Evolutionary conservation across 1,140 invertebrate species (phyloP).

Genomic region (Bicyclus anynana): DNA sequence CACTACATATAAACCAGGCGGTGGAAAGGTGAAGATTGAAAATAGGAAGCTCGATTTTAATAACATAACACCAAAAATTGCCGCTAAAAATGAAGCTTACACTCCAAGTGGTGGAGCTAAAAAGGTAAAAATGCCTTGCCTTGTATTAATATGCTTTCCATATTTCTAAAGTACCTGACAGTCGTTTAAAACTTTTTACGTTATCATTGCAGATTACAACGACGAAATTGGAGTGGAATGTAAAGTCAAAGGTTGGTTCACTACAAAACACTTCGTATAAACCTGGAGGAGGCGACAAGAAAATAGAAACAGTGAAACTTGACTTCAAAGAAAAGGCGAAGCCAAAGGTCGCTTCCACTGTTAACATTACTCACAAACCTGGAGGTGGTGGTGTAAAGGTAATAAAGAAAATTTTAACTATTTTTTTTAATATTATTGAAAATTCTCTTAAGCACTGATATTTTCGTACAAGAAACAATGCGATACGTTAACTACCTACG

Average conservation of each 20-base stretch:
- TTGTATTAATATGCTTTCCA: not conserved
- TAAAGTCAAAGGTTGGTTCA: slow-evolving; percentile 95
- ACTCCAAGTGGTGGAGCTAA: slow-evolving; percentile 92
- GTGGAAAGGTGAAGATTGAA: slow-evolving; percentile 94
- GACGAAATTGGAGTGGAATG: slow-evolving; percentile 94
- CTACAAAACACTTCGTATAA: slow-evolving; percentile 95
- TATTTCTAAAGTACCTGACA: not conserved
- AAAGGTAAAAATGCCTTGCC: slow-evolving; percentile 83
- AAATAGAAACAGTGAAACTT: slow-evolving; percentile 92
- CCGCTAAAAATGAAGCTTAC: slow-evolving; percentile 95
- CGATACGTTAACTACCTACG: not conserved
- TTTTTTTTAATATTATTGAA: too few species aligned
- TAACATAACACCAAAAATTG: slow-evolving; percentile 86
- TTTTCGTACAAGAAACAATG: not conserved
- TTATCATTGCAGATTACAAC: slow-evolving; percentile 83
- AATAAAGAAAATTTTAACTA: slow-evolving; percentile 40
- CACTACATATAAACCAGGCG: slow-evolving; percentile 92
- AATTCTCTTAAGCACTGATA: not conserved
- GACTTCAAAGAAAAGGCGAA: slow-evolving; percentile 95
- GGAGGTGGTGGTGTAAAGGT: slow-evolving; percentile 95
- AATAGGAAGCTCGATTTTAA: slow-evolving; percentile 92
- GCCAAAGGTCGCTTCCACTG: slow-evolving; percentile 94
- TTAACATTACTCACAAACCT: slow-evolving; percentile 91
- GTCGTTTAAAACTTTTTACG: not conserved
- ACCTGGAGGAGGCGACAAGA: slow-evolving; percentile 94